A percentile compares a stretch with the other conserved stretches of the same genome.
phyloP scores from a whole-genome alignment of 2,888 invertebrate genomes.

The Drosophila pegasa region DNA sequence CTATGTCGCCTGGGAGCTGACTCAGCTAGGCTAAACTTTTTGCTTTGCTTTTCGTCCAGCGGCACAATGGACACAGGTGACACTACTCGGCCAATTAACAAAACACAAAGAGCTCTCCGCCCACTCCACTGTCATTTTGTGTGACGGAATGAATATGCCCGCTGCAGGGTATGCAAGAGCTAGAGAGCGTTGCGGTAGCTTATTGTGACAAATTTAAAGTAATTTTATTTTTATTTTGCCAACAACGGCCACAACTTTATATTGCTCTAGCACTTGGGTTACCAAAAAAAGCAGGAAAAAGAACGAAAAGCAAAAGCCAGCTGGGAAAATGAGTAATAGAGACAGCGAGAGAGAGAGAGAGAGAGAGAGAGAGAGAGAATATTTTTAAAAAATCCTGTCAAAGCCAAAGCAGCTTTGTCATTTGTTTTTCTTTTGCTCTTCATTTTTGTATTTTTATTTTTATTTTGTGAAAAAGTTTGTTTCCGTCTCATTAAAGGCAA shows the following conservation, averaged over 20 bases:
- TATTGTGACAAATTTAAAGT: slow-evolving; percentile 82
- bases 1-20: background rate
- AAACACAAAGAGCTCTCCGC: background rate
- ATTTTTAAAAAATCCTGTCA: slow-evolving; percentile 48
- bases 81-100: background rate
- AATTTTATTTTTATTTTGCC: slow-evolving; percentile 78
- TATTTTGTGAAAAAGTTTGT: slow-evolving; percentile 57
- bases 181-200: slow-evolving; percentile 53
- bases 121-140: background rate
- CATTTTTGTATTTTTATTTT: slow-evolving; percentile 20
- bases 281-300: slow-evolving; percentile 23
- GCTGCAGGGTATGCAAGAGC: slow-evolving; percentile 13
- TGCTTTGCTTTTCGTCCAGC: background rate
- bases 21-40: background rate
- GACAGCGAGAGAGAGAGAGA: slow-evolving; percentile 1
- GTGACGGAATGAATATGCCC: background rate
- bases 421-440: slow-evolving; percentile 46
- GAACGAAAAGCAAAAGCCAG: slow-evolving; percentile 32
- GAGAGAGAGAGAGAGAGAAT: background rate
- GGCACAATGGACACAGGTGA: background rate
- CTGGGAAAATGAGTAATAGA: slow-evolving; percentile 8
- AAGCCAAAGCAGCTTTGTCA: slow-evolving; percentile 61
- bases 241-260: slow-evolving; percentile 62
- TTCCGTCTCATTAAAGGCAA: slow-evolving; percentile 79
- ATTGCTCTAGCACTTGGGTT: slow-evolving; percentile 60